Conservation (phyloP, 2,888 invertebrate species). For the Microplitis deprimator region DNA sequence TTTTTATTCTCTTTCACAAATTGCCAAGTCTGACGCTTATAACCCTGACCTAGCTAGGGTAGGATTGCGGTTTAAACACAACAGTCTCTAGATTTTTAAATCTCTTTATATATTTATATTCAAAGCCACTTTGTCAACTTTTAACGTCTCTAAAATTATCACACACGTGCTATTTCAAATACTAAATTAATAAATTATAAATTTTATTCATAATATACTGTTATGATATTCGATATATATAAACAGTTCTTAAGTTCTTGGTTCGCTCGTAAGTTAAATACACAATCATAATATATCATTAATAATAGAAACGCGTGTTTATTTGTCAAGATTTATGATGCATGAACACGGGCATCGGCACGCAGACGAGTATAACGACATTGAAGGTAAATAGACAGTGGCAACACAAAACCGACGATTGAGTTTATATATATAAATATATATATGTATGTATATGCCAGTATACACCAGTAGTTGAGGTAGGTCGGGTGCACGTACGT, state of each 20-base stretch:
- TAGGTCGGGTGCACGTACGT: slow-evolving; percentile 49
- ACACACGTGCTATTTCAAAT: background rate
- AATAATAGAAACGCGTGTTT: slow-evolving; percentile 6
- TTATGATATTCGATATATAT: background rate
- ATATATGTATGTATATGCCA: too few relatives aligned
- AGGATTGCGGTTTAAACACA: slow-evolving; percentile 6
- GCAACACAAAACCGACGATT: slow-evolving; percentile 20
- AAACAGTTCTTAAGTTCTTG: background rate
- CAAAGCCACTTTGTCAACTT: background rate
- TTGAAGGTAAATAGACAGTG: slow-evolving; percentile 23
- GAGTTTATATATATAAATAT: slow-evolving; percentile 19
- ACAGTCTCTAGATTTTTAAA: background rate
- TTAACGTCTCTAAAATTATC: background rate
- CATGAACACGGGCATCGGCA: slow-evolving; percentile 30
- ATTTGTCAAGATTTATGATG: slow-evolving; percentile 41
- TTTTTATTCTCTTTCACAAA: slow-evolving; percentile 14
- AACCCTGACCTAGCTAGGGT: slow-evolving; percentile 30
- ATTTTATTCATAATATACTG: background rate
- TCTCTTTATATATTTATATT: slow-evolving; percentile 25
- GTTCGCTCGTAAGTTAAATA: background rate
- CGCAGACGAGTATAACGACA: slow-evolving; percentile 18
- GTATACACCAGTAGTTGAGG: slow-evolving; percentile 43
- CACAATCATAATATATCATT: background rate
- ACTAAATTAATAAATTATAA: background rate
- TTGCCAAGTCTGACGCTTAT: slow-evolving; percentile 5